Evolutionary conservation across 2,113 vertebrate genomes (phyloP).

Genomic region (Canis aureus): DNA sequence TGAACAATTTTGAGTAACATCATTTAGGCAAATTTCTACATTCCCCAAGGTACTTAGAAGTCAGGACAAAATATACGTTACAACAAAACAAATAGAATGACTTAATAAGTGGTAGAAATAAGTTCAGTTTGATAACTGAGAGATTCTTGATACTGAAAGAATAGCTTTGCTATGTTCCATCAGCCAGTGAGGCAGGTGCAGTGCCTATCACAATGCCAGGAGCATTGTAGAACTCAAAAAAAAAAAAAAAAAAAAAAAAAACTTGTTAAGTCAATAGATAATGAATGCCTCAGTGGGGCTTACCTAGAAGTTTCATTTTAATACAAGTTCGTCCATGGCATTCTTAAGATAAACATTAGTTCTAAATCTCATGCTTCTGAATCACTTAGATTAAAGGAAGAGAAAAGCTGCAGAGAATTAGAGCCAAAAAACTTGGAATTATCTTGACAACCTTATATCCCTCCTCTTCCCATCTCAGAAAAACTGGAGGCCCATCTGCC

Average conservation of each 20-base stretch:
- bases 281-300: neutral
- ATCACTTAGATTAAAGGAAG: neutral
- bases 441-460: neutral
- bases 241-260: neutral
- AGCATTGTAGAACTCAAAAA: neutral
- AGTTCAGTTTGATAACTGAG: neutral
- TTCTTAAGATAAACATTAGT: neutral
- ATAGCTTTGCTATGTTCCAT: neutral
- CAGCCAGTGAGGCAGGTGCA: neutral
- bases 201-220: neutral
- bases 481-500: neutral
- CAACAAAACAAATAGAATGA: neutral
- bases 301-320: neutral
- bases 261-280: neutral
- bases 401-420: neutral
- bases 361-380: neutral
- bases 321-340: neutral
- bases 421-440: neutral
- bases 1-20: neutral
- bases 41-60: neutral
- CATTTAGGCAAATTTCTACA: conserved; percentile 23
- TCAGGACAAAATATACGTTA: neutral
- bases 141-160: neutral
- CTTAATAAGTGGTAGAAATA: neutral
- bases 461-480: no score